Evolutionary conservation across 2,888 invertebrate genomes (phyloP).

Genomic region (Brassicogethes aeneus): DNA sequence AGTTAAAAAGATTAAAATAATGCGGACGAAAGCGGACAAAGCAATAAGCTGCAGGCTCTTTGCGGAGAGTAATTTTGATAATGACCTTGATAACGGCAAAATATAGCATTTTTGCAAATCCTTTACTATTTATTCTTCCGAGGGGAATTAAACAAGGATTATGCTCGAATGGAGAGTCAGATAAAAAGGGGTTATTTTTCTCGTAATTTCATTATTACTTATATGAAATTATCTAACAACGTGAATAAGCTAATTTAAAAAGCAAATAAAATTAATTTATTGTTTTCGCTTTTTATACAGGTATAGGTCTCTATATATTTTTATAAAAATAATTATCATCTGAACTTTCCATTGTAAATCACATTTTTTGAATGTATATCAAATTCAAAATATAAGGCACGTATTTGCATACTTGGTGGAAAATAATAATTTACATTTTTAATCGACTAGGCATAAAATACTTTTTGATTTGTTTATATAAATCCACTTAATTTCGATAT

Average conservation of each 20-base stretch:
- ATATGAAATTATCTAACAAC: conserved; percentile 1
- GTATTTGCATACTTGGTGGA: too few relatives aligned
- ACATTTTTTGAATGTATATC: too few relatives aligned
- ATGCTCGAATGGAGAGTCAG: conserved; percentile 25
- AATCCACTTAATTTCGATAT: too few relatives aligned
- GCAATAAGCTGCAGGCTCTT: conserved; percentile 4
- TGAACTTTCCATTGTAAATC: too few relatives aligned
- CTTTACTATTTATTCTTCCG: conserved; percentile 34
- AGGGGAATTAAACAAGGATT: conserved; percentile 32
- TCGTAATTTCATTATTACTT: conserved; percentile 27
- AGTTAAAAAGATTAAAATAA: conserved; percentile 26
- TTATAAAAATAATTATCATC: too few relatives aligned
- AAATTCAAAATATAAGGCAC: too few relatives aligned
- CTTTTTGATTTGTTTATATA: too few relatives aligned
- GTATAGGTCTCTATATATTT: too few relatives aligned
- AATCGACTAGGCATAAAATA: too few relatives aligned
- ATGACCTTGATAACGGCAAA: conserved; percentile 40
- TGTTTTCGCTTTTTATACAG: too few relatives aligned
- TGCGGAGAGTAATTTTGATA: conserved; percentile 34
- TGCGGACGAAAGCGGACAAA: conserved; percentile 24
- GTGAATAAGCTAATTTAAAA: not conserved
- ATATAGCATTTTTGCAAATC: conserved; percentile 41
- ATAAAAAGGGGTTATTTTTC: conserved; percentile 31
- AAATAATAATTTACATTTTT: too few relatives aligned
- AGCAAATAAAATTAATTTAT: not conserved